phyloP scores from a whole-genome alignment of 2,888 invertebrate species.

The Andrena trimmerana region DNA sequence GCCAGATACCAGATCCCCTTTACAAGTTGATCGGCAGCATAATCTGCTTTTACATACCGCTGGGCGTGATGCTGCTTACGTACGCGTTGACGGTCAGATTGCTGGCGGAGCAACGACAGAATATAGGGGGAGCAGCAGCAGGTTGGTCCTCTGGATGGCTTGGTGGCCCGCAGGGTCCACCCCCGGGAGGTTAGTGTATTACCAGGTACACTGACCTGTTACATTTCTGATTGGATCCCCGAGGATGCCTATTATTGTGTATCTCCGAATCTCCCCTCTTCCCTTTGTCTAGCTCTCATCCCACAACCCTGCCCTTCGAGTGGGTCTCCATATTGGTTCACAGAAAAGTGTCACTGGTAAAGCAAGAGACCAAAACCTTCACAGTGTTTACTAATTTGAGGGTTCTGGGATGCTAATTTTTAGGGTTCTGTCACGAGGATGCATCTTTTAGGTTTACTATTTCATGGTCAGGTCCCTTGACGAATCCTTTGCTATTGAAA shows the following conservation, averaged over 20 bases:
- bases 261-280: background rate
- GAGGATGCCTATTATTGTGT: background rate
- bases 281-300: background rate
- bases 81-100: slow-evolving; percentile 96
- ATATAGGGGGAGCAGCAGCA: slow-evolving; percentile 87
- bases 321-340: background rate
- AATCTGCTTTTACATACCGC: slow-evolving; percentile 97
- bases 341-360: no score
- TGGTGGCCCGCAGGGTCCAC: slow-evolving; percentile 85
- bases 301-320: background rate
- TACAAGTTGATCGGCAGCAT: slow-evolving; percentile 97
- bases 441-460: no score
- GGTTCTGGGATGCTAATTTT: no score
- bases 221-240: slow-evolving; percentile 12
- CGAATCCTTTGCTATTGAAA: no score
- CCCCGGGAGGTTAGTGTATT: slow-evolving; percentile 77
- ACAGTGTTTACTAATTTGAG: no score
- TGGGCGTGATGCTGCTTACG: slow-evolving; percentile 97
- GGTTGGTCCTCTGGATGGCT: slow-evolving; percentile 93
- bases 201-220: slow-evolving; percentile 66
- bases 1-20: slow-evolving; percentile 94
- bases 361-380: no score
- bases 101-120: slow-evolving; percentile 93
- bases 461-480: no score
- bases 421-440: no score